phyloP scores from a whole-genome alignment of 2,888 invertebrate genomes.

The Catocala sponsa region DNA sequence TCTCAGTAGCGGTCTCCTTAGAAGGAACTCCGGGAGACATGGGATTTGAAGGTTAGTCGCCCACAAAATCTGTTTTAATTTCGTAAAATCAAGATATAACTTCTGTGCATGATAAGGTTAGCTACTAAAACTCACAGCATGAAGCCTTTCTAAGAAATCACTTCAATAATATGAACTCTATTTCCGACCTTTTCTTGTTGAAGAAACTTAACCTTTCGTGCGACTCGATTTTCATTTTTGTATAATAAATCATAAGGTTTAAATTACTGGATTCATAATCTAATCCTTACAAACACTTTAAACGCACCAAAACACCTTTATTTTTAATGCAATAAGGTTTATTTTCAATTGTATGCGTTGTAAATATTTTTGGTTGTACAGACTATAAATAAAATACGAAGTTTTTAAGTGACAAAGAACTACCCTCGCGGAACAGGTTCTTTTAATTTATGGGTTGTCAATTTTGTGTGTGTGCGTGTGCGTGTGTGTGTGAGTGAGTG shows the following conservation, averaged over 20 bases:
- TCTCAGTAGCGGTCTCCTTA: background rate
- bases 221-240: conserved; percentile 45
- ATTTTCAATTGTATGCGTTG: conserved; percentile 15
- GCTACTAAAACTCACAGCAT: conserved; percentile 48
- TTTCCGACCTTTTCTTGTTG: conserved; percentile 41
- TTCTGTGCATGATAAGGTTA: conserved; percentile 33
- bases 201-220: conserved; percentile 24
- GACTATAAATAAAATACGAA: conserved; percentile 54
- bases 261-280: conserved; percentile 46
- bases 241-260: conserved; percentile 48
- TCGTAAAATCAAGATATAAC: conserved; percentile 48
- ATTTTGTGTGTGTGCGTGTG: conserved; percentile 59
- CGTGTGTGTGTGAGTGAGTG: conserved; percentile 44
- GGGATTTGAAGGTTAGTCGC: conserved; percentile 12
- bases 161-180: conserved; percentile 35
- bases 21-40: background rate
- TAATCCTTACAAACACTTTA: conserved; percentile 27
- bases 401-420: conserved; percentile 67
- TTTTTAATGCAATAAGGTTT: background rate
- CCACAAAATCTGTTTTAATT: conserved; percentile 30
- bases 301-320: conserved; percentile 16
- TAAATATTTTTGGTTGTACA: conserved; percentile 25
- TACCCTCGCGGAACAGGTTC: conserved; percentile 80
- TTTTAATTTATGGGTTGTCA: conserved; percentile 83
- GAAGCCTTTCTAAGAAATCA: conserved; percentile 41